A percentile compares a stretch with the other conserved stretches of the same genome.
Conservation (phyloP, 2,113 vertebrate species). For the Stigmatopora argus region DNA sequence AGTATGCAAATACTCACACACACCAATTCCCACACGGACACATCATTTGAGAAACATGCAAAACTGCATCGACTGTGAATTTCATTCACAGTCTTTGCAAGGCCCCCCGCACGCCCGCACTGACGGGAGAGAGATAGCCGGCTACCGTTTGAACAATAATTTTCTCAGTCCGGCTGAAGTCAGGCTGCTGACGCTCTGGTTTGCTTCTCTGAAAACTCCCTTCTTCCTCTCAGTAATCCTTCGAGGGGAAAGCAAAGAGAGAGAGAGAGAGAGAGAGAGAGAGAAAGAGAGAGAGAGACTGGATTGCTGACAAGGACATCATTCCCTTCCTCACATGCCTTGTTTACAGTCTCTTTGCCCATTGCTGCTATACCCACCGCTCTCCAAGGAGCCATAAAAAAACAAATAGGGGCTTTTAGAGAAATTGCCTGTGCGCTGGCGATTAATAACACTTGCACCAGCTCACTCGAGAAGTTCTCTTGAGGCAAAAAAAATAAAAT, state of each 20-base stretch:
- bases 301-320: conserved; percentile 69
- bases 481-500: conserved; percentile 47
- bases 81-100: conserved; percentile 19
- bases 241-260: conserved; percentile 29
- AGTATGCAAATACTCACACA: not conserved
- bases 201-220: conserved; percentile 56
- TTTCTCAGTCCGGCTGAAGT: conserved; percentile 60
- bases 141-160: conserved; percentile 53
- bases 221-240: conserved; percentile 60
- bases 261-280: conserved; percentile 27
- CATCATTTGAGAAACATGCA: not conserved
- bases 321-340: conserved; percentile 61
- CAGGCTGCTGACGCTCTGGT: conserved; percentile 58
- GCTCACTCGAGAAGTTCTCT: conserved; percentile 59
- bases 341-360: conserved; percentile 67
- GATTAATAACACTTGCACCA: conserved; percentile 74
- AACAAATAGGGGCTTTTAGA: conserved; percentile 76
- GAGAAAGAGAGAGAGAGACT: conserved; percentile 32
- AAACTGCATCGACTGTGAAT: conserved; percentile 26
- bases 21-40: not conserved
- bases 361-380: conserved; percentile 45
- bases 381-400: conserved; percentile 73
- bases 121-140: conserved; percentile 44
- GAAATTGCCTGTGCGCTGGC: conserved; percentile 73
- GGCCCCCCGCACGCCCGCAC: not conserved